These are phyloP conservation scores for Acanthornis magna DNA, from an alignment of 2,797 vertebrate genomes.

Conservation along the genomic window DNA sequence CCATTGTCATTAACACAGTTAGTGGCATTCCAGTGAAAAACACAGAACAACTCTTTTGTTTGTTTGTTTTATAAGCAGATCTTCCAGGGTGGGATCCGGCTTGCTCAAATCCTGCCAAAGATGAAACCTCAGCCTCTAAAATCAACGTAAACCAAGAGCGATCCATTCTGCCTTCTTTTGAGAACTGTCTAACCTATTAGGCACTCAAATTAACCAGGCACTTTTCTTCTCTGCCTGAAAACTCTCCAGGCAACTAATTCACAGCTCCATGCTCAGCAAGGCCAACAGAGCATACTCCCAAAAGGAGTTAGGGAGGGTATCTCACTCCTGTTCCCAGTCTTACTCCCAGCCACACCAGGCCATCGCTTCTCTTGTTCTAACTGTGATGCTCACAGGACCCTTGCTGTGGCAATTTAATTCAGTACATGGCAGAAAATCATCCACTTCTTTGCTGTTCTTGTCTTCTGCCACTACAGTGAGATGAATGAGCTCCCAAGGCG, in stretches of 20 bases:
- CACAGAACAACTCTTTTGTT: constrained; percentile 48
- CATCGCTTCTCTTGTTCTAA: neutral
- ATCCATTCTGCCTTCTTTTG: neutral
- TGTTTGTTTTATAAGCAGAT: constrained; percentile 64
- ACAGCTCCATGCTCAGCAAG: neutral
- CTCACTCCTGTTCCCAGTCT: neutral
- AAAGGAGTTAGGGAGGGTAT: neutral
- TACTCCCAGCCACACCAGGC: neutral
- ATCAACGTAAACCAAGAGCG: neutral
- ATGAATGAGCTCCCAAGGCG: neutral
- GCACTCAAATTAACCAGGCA: neutral
- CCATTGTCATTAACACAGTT: constrained; percentile 59
- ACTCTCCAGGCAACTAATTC: neutral
- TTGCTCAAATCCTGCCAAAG: neutral
- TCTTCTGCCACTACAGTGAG: neutral
- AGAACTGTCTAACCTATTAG: neutral
- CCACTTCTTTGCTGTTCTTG: neutral
- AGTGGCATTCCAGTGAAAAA: constrained; percentile 59
- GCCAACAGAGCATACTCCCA: neutral
- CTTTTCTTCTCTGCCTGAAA: neutral
- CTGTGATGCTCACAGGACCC: neutral
- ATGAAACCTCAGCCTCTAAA: neutral
- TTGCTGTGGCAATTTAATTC: neutral
- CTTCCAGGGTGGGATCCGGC: constrained; percentile 42
- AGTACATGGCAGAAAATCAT: neutral